A percentile compares a stretch with the other conserved stretches of the same genome.
Evolutionary conservation across 2,888 invertebrate genomes (phyloP).

Genomic region (Mamestra brassicae): DNA sequence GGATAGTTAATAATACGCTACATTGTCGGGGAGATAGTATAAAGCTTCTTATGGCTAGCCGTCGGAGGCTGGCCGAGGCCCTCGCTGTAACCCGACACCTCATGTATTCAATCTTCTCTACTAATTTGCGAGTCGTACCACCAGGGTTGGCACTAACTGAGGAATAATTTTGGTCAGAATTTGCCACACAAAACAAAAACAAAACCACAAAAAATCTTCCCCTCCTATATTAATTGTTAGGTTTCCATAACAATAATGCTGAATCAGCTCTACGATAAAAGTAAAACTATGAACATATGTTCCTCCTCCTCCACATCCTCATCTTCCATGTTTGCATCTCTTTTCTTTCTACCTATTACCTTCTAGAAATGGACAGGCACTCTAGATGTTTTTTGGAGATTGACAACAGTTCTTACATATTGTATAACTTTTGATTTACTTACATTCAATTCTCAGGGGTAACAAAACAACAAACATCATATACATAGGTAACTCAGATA

Average conservation of each 20-base stretch:
- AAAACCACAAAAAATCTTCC: too few species aligned
- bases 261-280: too few species aligned
- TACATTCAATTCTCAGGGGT: not conserved
- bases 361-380: not conserved
- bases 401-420: not conserved
- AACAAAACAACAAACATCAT: conserved; percentile 5
- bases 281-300: too few species aligned
- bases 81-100: conserved; percentile 86
- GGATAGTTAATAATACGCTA: conserved; percentile 58
- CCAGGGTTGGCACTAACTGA: conserved; percentile 75
- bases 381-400: not conserved
- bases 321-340: not conserved
- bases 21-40: conserved; percentile 59
- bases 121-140: conserved; percentile 80
- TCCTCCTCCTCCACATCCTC: too few species aligned
- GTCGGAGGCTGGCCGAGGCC: conserved; percentile 77
- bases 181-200: too few species aligned
- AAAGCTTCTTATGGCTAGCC: conserved; percentile 62
- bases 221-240: too few species aligned
- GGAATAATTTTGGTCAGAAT: not conserved
- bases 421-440: not conserved
- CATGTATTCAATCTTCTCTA: conserved; percentile 86
- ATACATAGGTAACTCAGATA: not conserved
- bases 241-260: too few species aligned
- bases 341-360: not conserved